These are phyloP conservation scores for Tromatobia lineatoria DNA, from an alignment of 2,888 invertebrate genomes.

Conservation along the genomic window DNA sequence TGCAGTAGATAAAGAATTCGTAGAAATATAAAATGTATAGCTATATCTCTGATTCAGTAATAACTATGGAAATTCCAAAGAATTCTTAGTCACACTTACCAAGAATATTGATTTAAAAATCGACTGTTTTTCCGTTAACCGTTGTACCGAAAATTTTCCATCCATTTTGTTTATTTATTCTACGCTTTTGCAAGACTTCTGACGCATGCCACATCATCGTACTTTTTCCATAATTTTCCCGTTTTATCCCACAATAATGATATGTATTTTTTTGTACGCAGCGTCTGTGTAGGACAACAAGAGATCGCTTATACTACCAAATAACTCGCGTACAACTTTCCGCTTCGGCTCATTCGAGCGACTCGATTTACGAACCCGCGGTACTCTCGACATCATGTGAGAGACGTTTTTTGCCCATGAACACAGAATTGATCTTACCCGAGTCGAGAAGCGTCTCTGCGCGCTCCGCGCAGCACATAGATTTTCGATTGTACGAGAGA, in stretches of 20 bases:
- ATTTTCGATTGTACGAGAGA: constrained; percentile 4
- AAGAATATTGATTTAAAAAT: not conserved
- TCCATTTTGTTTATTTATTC: not conserved
- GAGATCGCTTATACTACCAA: constrained; percentile 11
- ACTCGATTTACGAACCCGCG: constrained; percentile 39
- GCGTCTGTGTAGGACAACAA: not conserved
- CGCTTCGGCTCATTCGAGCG: constrained; percentile 9
- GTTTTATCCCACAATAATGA: not conserved
- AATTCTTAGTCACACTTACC: not conserved
- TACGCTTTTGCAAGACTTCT: not conserved
- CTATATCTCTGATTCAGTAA: no score
- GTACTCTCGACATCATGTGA: constrained; percentile 33
- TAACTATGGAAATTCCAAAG: no score
- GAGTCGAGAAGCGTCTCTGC: not conserved
- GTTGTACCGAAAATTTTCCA: not conserved
- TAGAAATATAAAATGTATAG: no score
- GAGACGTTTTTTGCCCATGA: constrained; percentile 31
- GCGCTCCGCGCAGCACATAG: constrained; percentile 9
- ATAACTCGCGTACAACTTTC: not conserved
- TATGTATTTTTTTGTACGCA: not conserved
- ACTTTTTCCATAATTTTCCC: constrained; percentile 9
- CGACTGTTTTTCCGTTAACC: not conserved
- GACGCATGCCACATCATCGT: not conserved
- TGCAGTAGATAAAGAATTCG: no score
- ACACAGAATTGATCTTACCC: constrained; percentile 28